These are phyloP conservation scores for Frieseomelitta varia DNA, from an alignment of 1,140 invertebrate genomes.

Conservation along the genomic window DNA sequence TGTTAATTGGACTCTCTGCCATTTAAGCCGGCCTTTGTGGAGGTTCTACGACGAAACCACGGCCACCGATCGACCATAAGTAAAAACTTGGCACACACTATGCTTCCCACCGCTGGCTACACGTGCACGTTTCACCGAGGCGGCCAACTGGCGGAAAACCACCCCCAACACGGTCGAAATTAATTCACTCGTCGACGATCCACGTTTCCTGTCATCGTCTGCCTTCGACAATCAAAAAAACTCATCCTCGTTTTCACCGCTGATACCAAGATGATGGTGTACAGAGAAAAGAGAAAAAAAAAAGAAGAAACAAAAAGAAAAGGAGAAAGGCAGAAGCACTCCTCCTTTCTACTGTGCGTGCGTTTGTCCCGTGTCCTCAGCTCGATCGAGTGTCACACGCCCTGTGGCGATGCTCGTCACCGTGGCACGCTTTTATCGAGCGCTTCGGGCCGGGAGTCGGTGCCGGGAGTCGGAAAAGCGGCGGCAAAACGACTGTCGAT, in stretches of 20 bases:
- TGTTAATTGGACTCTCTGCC: constrained; percentile 63
- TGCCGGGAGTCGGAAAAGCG: constrained; percentile 7
- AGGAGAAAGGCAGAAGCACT: too few species aligned
- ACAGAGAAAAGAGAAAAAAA: too few species aligned
- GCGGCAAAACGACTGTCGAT: constrained; percentile 31
- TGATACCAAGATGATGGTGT: too few species aligned
- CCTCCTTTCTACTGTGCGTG: background rate
- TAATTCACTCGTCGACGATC: constrained; percentile 4
- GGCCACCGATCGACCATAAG: constrained; percentile 39
- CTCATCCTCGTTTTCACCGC: too few species aligned
- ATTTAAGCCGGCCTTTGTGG: constrained; percentile 57
- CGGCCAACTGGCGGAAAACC: background rate
- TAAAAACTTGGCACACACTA: constrained; percentile 25
- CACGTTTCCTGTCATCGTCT: background rate
- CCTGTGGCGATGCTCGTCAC: background rate
- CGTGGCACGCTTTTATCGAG: constrained; percentile 17
- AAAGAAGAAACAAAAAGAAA: too few species aligned
- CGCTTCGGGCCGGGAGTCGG: background rate
- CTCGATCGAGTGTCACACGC: background rate
- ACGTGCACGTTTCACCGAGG: constrained; percentile 2
- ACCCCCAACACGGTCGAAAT: background rate
- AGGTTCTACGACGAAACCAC: constrained; percentile 9
- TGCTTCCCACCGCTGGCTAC: background rate
- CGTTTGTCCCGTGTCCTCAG: background rate
- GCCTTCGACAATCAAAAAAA: too few species aligned